A percentile compares a stretch with the other conserved stretches of the same genome.
Evolutionary conservation across 2,888 invertebrate species (phyloP).

Genomic region (Lepidochitona cinerea): DNA sequence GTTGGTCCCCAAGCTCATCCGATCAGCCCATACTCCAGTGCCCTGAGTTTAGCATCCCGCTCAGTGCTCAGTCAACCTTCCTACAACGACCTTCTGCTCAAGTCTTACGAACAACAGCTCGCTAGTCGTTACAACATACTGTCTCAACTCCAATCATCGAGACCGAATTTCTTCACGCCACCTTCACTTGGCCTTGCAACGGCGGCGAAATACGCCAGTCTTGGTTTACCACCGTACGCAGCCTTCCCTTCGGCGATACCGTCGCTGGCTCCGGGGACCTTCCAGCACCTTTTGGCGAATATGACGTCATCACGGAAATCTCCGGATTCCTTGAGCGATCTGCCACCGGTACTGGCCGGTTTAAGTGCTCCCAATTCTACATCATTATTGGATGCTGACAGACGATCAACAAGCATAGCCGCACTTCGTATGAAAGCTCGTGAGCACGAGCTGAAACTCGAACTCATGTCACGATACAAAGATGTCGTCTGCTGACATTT

Average conservation of each 20-base stretch:
- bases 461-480: slow-evolving; percentile 18
- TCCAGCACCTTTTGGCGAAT: slow-evolving; percentile 60
- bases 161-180: neutral
- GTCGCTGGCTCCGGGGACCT: slow-evolving; percentile 45
- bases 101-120: slow-evolving; percentile 59
- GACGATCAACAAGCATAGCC: slow-evolving; percentile 51
- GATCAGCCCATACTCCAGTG: slow-evolving; percentile 42
- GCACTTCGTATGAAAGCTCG: slow-evolving; percentile 52
- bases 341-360: neutral
- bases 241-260: slow-evolving; percentile 35
- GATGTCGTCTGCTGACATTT: slow-evolving; percentile 10
- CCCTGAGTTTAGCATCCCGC: slow-evolving; percentile 20
- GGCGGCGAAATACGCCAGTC: slow-evolving; percentile 11
- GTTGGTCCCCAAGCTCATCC: slow-evolving; percentile 61
- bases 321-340: slow-evolving; percentile 23
- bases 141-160: slow-evolving; percentile 6
- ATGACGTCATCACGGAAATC: slow-evolving; percentile 48
- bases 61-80: slow-evolving; percentile 29
- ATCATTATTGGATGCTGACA: slow-evolving; percentile 28
- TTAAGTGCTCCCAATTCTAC: neutral
- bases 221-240: slow-evolving; percentile 16
- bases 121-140: slow-evolving; percentile 36
- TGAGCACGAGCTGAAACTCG: slow-evolving; percentile 52
- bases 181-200: neutral
- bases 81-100: slow-evolving; percentile 59